Percentiles rank a stretch among this genome's conserved stretches.
Conservation (phyloP, 53 echinoderm and acorn worm genomes). For the Echinarachnius parma region DNA sequence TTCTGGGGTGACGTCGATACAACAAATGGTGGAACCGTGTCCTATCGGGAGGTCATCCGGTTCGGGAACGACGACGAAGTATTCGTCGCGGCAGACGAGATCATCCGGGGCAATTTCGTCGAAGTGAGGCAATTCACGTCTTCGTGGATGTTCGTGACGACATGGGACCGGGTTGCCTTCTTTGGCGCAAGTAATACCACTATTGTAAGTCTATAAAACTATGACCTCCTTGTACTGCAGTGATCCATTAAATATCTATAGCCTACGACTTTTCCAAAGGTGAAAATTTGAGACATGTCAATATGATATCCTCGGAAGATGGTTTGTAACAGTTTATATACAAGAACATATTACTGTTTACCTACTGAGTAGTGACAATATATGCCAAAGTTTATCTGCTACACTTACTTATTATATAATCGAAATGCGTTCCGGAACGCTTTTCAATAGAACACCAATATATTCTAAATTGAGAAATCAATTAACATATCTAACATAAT, state of each 20-base stretch:
- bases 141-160: conserved; percentile 42
- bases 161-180: conserved; percentile 60
- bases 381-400: too few species aligned
- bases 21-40: conserved; percentile 26
- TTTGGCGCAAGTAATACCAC: not conserved
- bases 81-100: conserved; percentile 17
- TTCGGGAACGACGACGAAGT: conserved; percentile 18
- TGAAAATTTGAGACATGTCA: not conserved
- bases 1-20: conserved; percentile 58
- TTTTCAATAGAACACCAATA: too few species aligned
- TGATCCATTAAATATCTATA: too few species aligned
- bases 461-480: too few species aligned
- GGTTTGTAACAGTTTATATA: too few species aligned
- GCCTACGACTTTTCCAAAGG: not conserved
- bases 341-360: too few species aligned
- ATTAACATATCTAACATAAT: too few species aligned
- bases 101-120: conserved; percentile 30
- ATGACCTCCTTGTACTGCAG: too few species aligned
- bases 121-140: conserved; percentile 18
- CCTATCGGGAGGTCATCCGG: conserved; percentile 29
- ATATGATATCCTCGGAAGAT: not conserved
- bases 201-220: conserved; percentile 16
- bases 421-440: too few species aligned
- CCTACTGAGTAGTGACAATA: too few species aligned
- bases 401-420: too few species aligned